These are phyloP conservation scores for Hypotaenidia okinawae DNA, from an alignment of 2,797 vertebrate genomes.

Conservation along the genomic window DNA sequence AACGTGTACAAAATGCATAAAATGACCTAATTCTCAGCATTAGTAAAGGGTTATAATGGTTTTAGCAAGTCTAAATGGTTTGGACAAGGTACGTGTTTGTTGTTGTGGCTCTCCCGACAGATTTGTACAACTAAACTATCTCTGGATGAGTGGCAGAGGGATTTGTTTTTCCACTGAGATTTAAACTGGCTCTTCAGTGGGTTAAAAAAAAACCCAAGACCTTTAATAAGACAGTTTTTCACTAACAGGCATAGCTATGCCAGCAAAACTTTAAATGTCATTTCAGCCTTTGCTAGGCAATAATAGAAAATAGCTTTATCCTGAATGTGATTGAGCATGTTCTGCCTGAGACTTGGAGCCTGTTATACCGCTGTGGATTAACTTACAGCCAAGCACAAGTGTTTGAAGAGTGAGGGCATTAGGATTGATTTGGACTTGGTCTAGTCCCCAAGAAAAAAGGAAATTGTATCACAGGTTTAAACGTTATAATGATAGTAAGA, in stretches of 20 bases:
- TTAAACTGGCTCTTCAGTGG: neutral
- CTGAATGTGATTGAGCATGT: neutral
- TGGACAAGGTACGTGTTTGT: neutral
- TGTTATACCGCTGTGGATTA: neutral
- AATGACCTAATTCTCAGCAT: rapidly evolving
- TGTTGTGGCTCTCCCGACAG: neutral
- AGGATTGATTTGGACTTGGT: neutral
- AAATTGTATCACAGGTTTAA: neutral
- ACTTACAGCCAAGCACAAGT: neutral
- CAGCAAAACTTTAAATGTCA: neutral
- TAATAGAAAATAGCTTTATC: neutral
- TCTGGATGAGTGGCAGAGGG: neutral
- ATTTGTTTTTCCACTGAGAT: neutral
- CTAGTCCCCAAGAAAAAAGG: neutral
- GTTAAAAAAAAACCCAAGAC: rapidly evolving
- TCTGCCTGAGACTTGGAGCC: neutral
- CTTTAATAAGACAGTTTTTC: neutral
- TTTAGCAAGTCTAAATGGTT: neutral
- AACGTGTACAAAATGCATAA: rapidly evolving
- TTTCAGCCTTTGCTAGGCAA: neutral
- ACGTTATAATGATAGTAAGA: neutral
- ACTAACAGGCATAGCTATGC: neutral
- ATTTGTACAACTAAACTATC: neutral
- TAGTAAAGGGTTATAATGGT: rapidly evolving
- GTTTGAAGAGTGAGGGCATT: neutral